Conservation (phyloP, 2,797 vertebrate species). For the Tauraco hartlaubi region DNA sequence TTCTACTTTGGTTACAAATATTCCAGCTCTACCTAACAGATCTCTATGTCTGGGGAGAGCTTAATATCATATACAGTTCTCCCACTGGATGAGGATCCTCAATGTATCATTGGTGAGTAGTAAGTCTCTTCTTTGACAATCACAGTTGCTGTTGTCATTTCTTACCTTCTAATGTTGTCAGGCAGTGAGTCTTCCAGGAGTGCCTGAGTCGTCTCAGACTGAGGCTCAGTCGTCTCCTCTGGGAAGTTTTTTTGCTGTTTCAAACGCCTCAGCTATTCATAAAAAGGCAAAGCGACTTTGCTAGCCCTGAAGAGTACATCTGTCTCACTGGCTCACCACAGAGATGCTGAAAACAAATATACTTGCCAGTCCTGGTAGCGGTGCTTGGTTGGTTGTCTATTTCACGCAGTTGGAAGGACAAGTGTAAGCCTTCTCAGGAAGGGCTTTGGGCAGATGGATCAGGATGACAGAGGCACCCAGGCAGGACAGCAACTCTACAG, state of each 20-base stretch:
- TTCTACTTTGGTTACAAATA: not conserved
- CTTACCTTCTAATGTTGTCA: not conserved
- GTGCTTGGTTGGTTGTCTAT: not conserved
- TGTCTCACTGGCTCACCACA: slow-evolving; percentile 24
- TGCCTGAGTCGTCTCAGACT: not conserved
- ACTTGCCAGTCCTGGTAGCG: not conserved
- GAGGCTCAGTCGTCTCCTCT: not conserved
- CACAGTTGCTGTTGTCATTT: slow-evolving; percentile 31
- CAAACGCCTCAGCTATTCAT: slow-evolving; percentile 28
- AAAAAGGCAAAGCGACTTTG: not conserved
- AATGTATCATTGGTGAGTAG: not conserved
- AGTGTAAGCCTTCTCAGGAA: not conserved
- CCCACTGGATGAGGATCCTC: not conserved
- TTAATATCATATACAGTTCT: not conserved
- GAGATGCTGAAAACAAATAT: slow-evolving; percentile 31
- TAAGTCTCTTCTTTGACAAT: slow-evolving; percentile 4
- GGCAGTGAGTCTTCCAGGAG: not conserved
- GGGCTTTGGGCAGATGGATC: not conserved
- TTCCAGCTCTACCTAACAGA: not conserved
- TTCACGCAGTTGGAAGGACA: not conserved
- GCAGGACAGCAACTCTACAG: not conserved
- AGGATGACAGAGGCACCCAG: not conserved
- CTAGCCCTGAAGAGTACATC: slow-evolving; percentile 7
- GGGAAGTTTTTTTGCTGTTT: slow-evolving; percentile 44
- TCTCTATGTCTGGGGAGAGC: not conserved